Base-by-base conservation (phyloP, 2,888 invertebrate species). In the Arctia plantaginis region DNA sequence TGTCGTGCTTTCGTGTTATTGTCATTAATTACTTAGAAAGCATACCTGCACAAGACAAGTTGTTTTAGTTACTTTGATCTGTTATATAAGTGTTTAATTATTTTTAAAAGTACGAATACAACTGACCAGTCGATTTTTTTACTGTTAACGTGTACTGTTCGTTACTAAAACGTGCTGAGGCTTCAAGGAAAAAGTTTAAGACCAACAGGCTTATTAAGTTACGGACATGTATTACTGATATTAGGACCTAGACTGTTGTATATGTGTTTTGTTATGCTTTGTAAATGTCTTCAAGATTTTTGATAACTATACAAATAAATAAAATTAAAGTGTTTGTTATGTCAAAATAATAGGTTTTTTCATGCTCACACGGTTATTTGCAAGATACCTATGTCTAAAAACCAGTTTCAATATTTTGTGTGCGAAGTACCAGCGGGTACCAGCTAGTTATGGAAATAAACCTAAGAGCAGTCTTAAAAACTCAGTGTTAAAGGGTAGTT, bases 21-120 rank as follows among this genome's bases (percentile, higher is more conserved):
- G 39, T 20, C 35, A 69, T 71, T 71, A 15, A 73, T 39, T 67
- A 55, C 18, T 72, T 30, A 41, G 15, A 18, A 30, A 62, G 30
- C 27, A 30, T 6, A 62, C 4, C 59, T 15, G 15, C 1, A 62
- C 6, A 6, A 13, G 3, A 62, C 15, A 30, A 62, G 59, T 62
- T 30, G 0, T 27, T 62, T 30, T 7, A 62, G 2, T 30, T 30
- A 15, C 27, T 30, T 62, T 62, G 62, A 18, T 15, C 4, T 62
- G 30, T 62, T 2, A 18, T 27, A 4, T 2, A 15, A 59, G 27
- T 62, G 1, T 62, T 62, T 18, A 62, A 3, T 55, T n/a, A 55
- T 55, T 55, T 12, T 15, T 59, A 13, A 27, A 13, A 13, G 13
- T 2, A 55, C 1, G 7, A 0, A 2, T 51, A 23, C 23, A 62